Conservation (phyloP, 2,888 invertebrate genomes). For the Lasioglossum figueresi region DNA sequence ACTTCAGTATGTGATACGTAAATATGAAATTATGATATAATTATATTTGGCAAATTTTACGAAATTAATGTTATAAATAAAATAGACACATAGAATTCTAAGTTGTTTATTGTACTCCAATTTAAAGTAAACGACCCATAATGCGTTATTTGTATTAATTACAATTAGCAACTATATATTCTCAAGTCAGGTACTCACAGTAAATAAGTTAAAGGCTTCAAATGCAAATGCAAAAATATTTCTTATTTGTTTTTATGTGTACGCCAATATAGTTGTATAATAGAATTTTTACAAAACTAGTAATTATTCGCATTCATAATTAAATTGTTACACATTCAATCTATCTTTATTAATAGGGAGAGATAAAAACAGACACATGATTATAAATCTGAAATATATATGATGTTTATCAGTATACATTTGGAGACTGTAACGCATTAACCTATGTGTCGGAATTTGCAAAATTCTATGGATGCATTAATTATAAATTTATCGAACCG, state of each 20-base stretch:
- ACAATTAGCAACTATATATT: constrained; percentile 13
- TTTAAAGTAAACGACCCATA: constrained; percentile 27
- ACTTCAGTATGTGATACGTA: not conserved
- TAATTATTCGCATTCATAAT: constrained; percentile 19
- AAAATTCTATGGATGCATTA: constrained; percentile 52
- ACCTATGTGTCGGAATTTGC: constrained; percentile 46
- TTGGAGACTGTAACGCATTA: constrained; percentile 51
- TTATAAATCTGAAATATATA: constrained; percentile 66
- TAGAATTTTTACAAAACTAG: constrained; percentile 16
- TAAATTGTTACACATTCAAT: constrained; percentile 1
- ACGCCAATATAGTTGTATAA: constrained; percentile 4
- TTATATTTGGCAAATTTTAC: too few relatives aligned
- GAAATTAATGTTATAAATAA: constrained; percentile 20
- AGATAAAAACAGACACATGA: constrained; percentile 51
- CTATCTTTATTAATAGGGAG: constrained; percentile 44
- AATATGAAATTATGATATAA: not conserved
- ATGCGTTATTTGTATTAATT: constrained; percentile 29
- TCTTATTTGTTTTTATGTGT: constrained; percentile 5
- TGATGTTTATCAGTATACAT: constrained; percentile 62
- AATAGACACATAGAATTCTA: not conserved
- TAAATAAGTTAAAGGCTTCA: constrained; percentile 22
- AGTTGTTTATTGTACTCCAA: not conserved
- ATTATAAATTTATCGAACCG: constrained; percentile 49
- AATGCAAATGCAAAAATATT: constrained; percentile 50
- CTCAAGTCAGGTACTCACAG: constrained; percentile 35